Conservation (phyloP, 2,113 vertebrate genomes). For the Hassar affinis region DNA sequence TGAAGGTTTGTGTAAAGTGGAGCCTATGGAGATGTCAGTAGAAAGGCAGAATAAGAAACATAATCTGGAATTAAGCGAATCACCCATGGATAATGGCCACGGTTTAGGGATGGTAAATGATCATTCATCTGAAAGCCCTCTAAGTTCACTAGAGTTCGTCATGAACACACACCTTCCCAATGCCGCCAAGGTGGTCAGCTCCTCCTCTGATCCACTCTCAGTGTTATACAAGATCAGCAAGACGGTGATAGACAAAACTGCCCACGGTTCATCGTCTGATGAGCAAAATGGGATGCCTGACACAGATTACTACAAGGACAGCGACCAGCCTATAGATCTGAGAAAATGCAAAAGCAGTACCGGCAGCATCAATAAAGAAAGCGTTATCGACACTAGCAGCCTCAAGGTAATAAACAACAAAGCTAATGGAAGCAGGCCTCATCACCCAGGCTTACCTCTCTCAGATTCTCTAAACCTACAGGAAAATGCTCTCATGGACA, state of each 20-base stretch:
- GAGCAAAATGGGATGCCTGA: slow-evolving; percentile 80
- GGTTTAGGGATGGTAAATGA: slow-evolving; percentile 90
- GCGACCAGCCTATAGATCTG: slow-evolving; percentile 95
- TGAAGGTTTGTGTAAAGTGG: slow-evolving; percentile 79
- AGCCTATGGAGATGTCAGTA: slow-evolving; percentile 78
- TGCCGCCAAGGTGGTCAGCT: slow-evolving; percentile 84
- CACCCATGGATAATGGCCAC: slow-evolving; percentile 80
- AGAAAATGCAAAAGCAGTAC: slow-evolving; percentile 89
- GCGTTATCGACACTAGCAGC: slow-evolving; percentile 47
- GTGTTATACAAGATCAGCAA: slow-evolving; percentile 94
- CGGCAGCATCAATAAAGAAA: slow-evolving; percentile 59
- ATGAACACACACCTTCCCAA: slow-evolving; percentile 97
- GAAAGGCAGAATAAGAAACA: slow-evolving; percentile 70
- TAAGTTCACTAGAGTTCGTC: slow-evolving; percentile 94
- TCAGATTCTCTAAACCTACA: slow-evolving; percentile 79
- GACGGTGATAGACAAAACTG: slow-evolving; percentile 92
- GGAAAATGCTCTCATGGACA: slow-evolving; percentile 95
- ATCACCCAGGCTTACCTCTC: slow-evolving; percentile 63
- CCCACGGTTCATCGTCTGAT: slow-evolving; percentile 76
- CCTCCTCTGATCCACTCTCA: slow-evolving; percentile 86
- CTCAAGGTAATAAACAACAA: slow-evolving; percentile 61
- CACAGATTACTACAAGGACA: slow-evolving; percentile 79
- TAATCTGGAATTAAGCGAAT: slow-evolving; percentile 73
- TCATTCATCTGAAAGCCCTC: slow-evolving; percentile 88
- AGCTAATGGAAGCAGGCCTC: slow-evolving; percentile 69